Evolutionary conservation across 2,888 invertebrate species (phyloP), one percentile per base, ranked within the genome.

Genomic region (Sphaerophoria rueppellii): DNA sequence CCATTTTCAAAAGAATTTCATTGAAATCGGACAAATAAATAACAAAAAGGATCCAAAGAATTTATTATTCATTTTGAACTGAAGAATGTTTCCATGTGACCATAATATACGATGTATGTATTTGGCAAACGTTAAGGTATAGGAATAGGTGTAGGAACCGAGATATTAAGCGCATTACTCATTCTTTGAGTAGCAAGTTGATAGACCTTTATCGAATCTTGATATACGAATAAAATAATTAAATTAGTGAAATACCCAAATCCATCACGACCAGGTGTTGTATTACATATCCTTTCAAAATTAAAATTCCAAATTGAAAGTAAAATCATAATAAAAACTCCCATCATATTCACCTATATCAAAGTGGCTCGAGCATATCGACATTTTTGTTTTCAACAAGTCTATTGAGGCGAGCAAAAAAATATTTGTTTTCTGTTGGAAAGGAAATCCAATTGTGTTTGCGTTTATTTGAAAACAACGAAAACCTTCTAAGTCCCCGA

Each of bases 271-370:
- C 24, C 24, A n/a, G 32, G 60, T 79, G 79, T 82, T 52, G 43
- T 35, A 72, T 82, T 67, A 61, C 81, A 67, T 52, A 71, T 77
- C 48, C 65, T 55, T 55, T n/a, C 9, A 58, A 52, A 52, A 67
- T 54, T 32, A 32, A n/a, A 34, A 60, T 52, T 58, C 37, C 32
- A 52, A 72, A 72, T 67, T 60, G 57, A 55, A 73, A 69, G 57
- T 54, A 73, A 73, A 78, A 82, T 82, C 82, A 82, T 70, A 78
- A 78, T 78, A 82, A 78, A 73, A 78, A 69, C 73, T 77, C 72
- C 82, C 72, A 70, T 52, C n/a, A 50, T 40, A 69, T 63, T 24
- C 50, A 65, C 65, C 63, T 43, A 14, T 5, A 24, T 43, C 52
- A 16, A 6, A 6, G 16, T 24, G 34, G 16, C 55, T 16, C 9